A percentile compares a stretch with the other conserved stretches of the same genome.
These are phyloP conservation scores for Myopa tessellatipennis DNA, from an alignment of 2,888 invertebrate species.

Conservation along the genomic window DNA sequence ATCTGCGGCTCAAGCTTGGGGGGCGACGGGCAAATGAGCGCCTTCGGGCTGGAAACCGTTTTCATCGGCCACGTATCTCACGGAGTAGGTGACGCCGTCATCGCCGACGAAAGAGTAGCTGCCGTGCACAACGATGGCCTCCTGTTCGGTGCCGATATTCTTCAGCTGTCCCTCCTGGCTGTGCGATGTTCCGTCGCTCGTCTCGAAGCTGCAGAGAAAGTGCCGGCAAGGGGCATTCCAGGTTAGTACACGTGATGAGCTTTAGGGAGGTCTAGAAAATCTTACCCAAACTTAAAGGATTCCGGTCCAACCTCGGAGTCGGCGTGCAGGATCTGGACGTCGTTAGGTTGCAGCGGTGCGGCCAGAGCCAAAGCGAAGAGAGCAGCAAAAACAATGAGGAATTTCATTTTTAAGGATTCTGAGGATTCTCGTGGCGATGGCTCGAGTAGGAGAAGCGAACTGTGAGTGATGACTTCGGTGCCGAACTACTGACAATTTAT, in stretches of 20 bases:
- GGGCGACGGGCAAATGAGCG: conserved; percentile 67
- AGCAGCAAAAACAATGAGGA: conserved; percentile 60
- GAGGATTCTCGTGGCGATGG: conserved; percentile 33
- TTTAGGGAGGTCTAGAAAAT: conserved; percentile 66
- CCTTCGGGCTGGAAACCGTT: conserved; percentile 67
- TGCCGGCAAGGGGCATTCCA: neutral
- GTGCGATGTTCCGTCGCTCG: conserved; percentile 70
- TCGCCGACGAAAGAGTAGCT: conserved; percentile 70
- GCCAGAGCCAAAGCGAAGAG: conserved; percentile 58
- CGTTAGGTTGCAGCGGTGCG: conserved; percentile 55
- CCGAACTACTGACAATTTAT: conserved; percentile 56
- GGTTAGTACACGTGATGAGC: conserved; percentile 47
- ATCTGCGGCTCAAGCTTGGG: conserved; percentile 45
- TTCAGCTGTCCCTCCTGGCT: conserved; percentile 69
- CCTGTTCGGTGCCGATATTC: conserved; percentile 70
- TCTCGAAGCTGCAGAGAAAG: conserved; percentile 67
- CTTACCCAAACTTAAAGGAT: conserved; percentile 73
- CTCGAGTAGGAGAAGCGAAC: conserved; percentile 46
- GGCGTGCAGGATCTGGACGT: conserved; percentile 71
- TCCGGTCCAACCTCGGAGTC: conserved; percentile 71
- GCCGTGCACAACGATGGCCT: conserved; percentile 69
- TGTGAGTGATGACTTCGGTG: conserved; percentile 51
- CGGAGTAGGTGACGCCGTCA: conserved; percentile 71
- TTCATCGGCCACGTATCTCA: conserved; percentile 66
- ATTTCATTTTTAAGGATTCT: conserved; percentile 59